phyloP scores from a whole-genome alignment of 2,113 vertebrate genomes.

The Sigmodon hispidus region DNA sequence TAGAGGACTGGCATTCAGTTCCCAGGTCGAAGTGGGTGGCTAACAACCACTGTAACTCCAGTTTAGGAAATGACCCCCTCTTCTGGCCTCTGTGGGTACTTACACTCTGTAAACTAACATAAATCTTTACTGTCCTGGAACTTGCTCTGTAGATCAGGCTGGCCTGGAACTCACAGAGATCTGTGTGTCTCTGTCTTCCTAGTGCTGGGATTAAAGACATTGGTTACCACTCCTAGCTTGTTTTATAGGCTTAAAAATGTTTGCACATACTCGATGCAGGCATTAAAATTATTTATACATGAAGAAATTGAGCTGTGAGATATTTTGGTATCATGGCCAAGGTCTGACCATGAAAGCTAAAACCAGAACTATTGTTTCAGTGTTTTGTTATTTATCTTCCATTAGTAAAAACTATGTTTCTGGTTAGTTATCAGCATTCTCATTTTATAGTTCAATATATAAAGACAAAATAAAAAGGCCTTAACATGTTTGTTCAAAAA shows the following conservation, averaged over 20 bases:
- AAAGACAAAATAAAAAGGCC: slow-evolving; percentile 20
- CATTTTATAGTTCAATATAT: slow-evolving; percentile 36
- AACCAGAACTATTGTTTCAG: background rate
- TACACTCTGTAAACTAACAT: background rate
- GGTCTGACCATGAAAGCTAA: background rate
- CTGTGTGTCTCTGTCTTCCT: background rate
- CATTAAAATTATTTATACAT: slow-evolving; percentile 24
- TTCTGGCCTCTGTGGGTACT: background rate
- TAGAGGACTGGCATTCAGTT: background rate
- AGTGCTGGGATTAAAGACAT: background rate
- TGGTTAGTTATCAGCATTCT: slow-evolving; percentile 40
- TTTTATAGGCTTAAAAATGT: slow-evolving; percentile 31
- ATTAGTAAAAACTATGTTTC: slow-evolving; percentile 41
- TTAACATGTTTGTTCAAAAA: slow-evolving; percentile 36
- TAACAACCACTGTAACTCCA: background rate
- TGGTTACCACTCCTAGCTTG: background rate
- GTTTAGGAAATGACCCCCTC: background rate
- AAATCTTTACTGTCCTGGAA: slow-evolving; percentile 29
- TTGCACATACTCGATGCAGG: background rate
- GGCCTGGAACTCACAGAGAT: background rate
- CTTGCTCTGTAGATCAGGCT: background rate
- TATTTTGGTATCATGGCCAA: background rate
- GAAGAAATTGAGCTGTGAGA: slow-evolving; percentile 35
- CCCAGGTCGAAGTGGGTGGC: background rate
- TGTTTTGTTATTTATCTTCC: slow-evolving; percentile 9